Percentiles rank a stretch among this genome's conserved stretches.
Conservation (phyloP, 2,113 vertebrate genomes). For the Dicerorhinus sumatrensis region DNA sequence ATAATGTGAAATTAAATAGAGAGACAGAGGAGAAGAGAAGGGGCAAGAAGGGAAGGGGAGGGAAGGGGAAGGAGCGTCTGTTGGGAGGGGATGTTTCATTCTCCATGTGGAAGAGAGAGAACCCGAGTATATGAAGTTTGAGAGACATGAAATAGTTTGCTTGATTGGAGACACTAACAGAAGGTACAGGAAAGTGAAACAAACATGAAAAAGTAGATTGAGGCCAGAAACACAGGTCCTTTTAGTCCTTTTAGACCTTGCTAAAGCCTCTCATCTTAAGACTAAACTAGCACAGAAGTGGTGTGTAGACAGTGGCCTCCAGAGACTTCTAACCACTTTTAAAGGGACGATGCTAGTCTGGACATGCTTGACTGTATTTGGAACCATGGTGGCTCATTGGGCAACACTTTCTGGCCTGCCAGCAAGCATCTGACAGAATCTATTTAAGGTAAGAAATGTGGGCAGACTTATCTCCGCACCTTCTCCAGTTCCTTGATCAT, state of each 20-base stretch:
- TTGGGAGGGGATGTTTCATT: not conserved
- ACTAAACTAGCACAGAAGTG: not conserved
- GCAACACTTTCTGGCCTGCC: not conserved
- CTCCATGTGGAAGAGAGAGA: not conserved
- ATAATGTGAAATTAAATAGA: not conserved
- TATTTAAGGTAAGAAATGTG: not conserved
- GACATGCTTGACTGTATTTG: not conserved
- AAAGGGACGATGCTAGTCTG: not conserved
- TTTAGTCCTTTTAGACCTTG: not conserved
- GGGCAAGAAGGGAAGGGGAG: not conserved
- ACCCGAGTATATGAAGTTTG: not conserved
- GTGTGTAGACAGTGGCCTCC: not conserved
- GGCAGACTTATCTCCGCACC: not conserved
- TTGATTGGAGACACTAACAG: not conserved
- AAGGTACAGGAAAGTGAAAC: not conserved
- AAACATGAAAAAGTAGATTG: not conserved
- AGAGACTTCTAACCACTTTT: not conserved
- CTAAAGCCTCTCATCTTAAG: not conserved
- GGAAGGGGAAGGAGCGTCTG: too few relatives aligned
- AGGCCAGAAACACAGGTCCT: not conserved
- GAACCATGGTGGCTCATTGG: not conserved
- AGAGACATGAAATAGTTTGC: not conserved
- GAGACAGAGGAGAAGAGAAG: accelerated
- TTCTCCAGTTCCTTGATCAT: not conserved
- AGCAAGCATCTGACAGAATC: not conserved